Evolutionary conservation across 2,888 invertebrate genomes (phyloP).

Genomic region (Agrotis clavis): DNA sequence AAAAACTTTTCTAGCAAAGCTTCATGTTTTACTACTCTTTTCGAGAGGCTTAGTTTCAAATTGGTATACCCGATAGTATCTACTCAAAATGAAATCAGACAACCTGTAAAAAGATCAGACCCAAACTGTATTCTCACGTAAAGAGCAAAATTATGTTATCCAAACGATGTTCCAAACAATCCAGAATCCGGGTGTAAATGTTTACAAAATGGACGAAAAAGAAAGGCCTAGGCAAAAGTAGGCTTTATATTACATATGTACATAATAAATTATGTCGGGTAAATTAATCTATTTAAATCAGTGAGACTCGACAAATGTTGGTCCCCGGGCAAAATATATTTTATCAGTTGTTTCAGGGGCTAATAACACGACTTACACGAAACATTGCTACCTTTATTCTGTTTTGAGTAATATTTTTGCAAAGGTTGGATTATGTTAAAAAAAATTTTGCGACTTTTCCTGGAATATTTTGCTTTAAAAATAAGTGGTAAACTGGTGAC

Average conservation of each 20-base stretch:
- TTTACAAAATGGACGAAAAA: conserved; percentile 33
- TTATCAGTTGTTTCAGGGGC: conserved; percentile 64
- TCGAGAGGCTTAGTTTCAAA: background rate
- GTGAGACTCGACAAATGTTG: conserved; percentile 50
- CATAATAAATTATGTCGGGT: conserved; percentile 59
- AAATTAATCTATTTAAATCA: conserved; percentile 63
- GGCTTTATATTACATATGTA: conserved; percentile 56
- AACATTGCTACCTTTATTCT: conserved; percentile 41
- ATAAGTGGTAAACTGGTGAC: conserved; percentile 17
- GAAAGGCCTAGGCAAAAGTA: conserved; percentile 36
- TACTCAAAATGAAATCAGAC: conserved; percentile 16
- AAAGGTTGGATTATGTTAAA: conserved; percentile 47
- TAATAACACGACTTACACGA: conserved; percentile 50
- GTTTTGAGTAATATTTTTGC: conserved; percentile 48
- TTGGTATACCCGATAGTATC: background rate
- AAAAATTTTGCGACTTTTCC: background rate
- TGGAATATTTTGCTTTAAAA: conserved; percentile 6
- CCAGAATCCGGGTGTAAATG: conserved; percentile 22
- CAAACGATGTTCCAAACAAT: conserved; percentile 36
- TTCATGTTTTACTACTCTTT: background rate
- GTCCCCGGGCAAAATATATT: conserved; percentile 55
- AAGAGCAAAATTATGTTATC: conserved; percentile 30
- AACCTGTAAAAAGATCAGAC: conserved; percentile 7
- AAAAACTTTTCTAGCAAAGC: background rate
- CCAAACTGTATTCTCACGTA: background rate